These are phyloP conservation scores for Dinomys branickii DNA, from an alignment of 2,113 vertebrate genomes.

Conservation along the genomic window DNA sequence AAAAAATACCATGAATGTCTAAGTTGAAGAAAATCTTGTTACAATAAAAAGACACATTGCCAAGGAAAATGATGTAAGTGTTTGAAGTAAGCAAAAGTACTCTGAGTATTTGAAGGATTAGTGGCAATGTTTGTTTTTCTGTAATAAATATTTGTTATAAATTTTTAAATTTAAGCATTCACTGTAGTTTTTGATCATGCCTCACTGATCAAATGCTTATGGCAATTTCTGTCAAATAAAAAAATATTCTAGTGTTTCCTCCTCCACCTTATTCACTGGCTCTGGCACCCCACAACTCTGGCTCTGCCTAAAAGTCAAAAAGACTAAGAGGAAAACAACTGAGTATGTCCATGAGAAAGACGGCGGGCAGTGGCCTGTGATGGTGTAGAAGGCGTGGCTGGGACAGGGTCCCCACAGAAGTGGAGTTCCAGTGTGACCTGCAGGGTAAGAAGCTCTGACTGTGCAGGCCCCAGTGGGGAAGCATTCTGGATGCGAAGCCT, in stretches of 20 bases:
- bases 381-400: not conserved
- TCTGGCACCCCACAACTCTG: not conserved
- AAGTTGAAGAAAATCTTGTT: not conserved
- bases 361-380: not conserved
- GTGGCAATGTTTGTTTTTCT: not conserved
- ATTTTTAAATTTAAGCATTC: not conserved
- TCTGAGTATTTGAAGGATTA: not conserved
- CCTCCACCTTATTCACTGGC: not conserved
- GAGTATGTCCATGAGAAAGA: not conserved
- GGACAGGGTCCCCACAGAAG: not conserved
- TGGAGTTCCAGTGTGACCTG: not conserved
- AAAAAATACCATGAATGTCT: not conserved
- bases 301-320: not conserved
- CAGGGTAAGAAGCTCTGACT: not conserved
- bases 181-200: not conserved
- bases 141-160: not conserved
- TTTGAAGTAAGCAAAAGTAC: not conserved
- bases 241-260: not conserved
- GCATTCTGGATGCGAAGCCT: not conserved
- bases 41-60: not conserved
- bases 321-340: not conserved
- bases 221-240: not conserved
- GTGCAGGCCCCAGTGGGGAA: not conserved
- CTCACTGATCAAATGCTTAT: not conserved
- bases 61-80: not conserved